Base-by-base conservation (phyloP, 1,140 invertebrate species). In the Drosophila takahashii region DNA sequence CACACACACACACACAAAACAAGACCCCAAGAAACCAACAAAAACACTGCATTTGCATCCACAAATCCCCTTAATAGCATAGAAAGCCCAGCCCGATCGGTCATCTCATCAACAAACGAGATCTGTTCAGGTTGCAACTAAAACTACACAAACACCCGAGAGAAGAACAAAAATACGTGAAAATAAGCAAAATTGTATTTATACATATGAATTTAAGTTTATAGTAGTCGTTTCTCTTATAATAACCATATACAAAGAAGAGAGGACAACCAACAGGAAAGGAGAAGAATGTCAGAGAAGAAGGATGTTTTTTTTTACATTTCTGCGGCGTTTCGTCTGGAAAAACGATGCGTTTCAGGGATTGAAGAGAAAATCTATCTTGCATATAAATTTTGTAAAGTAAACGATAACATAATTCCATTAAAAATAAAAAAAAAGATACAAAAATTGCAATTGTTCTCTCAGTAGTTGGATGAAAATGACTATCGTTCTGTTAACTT, bases 171-270 rank as follows among this genome's bases (percentile, higher is more conserved):
- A 26, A 52, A 64, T 37, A 72, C 47, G 37, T 15, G 29, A 51
- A 80, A 56, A 81, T 80, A 87, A 72, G 79, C 65, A 64, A 79
- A 83, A 56, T 69, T 87, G 79, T 83, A 87, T 87, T 89, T 89
- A 87, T 79, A 83, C 71, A 70, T 89, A 77, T 83, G 84, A 83
- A 58, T 89, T 89, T 87, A 87, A 89, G 83, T 87, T 79, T 87
- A 85, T 71, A 69, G 79, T 83, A 87, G 76, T 75, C 66, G 84
- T 89, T 87, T 87, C 75, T 62, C 83, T 89, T 73, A 83, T 69
- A 70, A 62, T 77, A 66, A 64, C 70, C 32, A 54, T 64, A 81
- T 53, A 79, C 75, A 62, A 78, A 65, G 73, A 73, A 41, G 57
- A 41, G 52, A 50, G 61, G 60, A 72, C 62, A 62, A 48, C 50